Base-by-base conservation (phyloP, 2,797 vertebrate genomes). In the Lagorchestes hirsutus region DNA sequence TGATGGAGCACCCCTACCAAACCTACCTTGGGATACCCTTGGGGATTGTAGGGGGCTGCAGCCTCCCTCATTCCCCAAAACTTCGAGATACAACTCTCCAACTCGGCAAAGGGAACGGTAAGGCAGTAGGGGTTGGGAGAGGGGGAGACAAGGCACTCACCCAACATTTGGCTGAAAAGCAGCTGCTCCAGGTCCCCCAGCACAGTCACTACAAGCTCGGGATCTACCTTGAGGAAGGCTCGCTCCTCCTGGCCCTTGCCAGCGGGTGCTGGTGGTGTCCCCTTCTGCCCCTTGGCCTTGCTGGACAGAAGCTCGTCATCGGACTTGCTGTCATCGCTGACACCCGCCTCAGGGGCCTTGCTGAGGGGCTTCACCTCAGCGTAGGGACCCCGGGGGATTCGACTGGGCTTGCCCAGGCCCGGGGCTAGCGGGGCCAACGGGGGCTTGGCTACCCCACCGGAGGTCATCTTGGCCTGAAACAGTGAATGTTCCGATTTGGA, bases 111-210 rank as follows among this genome's bases (percentile, higher is more conserved):
- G 74, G 91, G 50, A 67, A 92, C 18, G 67, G 92, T 40, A 90
- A 74, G 91, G 92, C 40, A 87, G 22, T 87, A 50, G 40, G 93
- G 92, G 34, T 94, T 96, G 95, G 93, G 27, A 92, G 74, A 91
- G 94, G 55, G 58, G 94, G 93, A 27, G 90, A 92, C 96, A 93
- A 40, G 18, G 95, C 40, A 99, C 99, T 99, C 98, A 99, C 99
- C 99, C 93, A 99, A 98, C 98, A 99, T 99, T 98, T 99, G 99
- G 98, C 99, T 99, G 99, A 99, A 99, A 90, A 99, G 99, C 57
- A 99, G 99, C 99, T 99, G 99, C 98, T 99, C 99, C 98, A 99
- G 98, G 98, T 99, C 99, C 0, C 99, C 99, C 98, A 99, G 99
- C 96, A 99, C 99, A 0, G 99, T 99, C 97, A 99, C 99, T 98